Evolutionary conservation across 2,113 vertebrate genomes (phyloP).

Genomic region (Typhlomys cinereus): DNA sequence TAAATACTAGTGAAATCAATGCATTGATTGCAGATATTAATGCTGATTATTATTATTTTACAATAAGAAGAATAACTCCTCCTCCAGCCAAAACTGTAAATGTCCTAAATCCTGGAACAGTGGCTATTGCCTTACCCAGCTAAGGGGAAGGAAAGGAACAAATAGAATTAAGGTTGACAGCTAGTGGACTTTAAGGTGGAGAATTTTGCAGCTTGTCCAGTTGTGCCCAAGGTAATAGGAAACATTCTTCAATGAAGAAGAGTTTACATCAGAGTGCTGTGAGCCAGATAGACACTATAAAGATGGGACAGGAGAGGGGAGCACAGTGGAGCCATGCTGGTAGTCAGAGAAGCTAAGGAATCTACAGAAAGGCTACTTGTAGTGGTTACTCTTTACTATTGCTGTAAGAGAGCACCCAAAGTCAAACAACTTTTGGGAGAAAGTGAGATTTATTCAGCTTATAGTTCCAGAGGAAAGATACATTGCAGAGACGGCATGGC

Average conservation of each 20-base stretch:
- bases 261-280: neutral
- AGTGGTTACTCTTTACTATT: too few relatives aligned
- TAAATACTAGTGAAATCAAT: neutral
- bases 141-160: neutral
- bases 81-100: neutral
- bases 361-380: too few relatives aligned
- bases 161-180: neutral
- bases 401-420: too few relatives aligned
- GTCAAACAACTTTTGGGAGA: too few relatives aligned
- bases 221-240: neutral
- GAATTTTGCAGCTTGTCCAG: neutral
- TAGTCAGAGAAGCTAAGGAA: too few relatives aligned
- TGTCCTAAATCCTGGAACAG: neutral
- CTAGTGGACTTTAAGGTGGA: neutral
- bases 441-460: too few relatives aligned
- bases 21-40: neutral
- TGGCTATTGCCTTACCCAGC: neutral
- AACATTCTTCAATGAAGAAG: neutral
- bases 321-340: neutral
- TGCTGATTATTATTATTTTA: neutral
- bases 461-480: too few relatives aligned
- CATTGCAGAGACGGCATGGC: too few relatives aligned
- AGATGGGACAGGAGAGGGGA: rapidly evolving
- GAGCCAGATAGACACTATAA: neutral
- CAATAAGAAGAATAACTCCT: neutral